Percentiles rank a stretch among this genome's conserved stretches.
These are phyloP conservation scores for Chironex yamaguchii DNA, from an alignment of 30 jellyfish, hydroid and myxozoan species.

Conservation along the genomic window DNA sequence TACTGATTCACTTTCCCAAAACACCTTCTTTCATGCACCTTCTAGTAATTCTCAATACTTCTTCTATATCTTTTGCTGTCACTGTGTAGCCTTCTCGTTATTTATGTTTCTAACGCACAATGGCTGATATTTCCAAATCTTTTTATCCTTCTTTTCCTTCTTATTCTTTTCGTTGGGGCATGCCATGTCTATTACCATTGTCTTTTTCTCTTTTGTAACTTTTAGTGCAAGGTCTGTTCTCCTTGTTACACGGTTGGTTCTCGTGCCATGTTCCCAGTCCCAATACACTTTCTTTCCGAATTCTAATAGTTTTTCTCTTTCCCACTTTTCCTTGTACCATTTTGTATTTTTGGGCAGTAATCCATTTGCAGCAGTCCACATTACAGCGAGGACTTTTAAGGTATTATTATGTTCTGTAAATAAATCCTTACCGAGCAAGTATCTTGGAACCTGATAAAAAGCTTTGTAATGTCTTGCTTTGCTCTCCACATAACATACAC, in stretches of 20 bases:
- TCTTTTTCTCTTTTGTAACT: neutral
- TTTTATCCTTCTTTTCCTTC: neutral
- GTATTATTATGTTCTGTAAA: neutral
- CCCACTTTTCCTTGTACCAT: neutral
- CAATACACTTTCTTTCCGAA: slow-evolving; percentile 15
- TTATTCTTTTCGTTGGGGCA: slow-evolving; percentile 31
- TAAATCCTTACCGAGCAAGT: neutral
- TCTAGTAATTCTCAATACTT: too few species aligned
- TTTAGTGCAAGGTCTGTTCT: slow-evolving; percentile 7
- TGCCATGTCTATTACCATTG: neutral
- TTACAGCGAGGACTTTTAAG: neutral
- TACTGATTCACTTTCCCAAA: too few species aligned
- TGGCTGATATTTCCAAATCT: slow-evolving; percentile 25
- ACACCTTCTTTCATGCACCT: too few species aligned
- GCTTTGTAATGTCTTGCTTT: neutral
- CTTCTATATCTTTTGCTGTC: too few species aligned
- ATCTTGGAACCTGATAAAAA: neutral
- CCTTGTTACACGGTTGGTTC: neutral
- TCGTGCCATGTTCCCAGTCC: slow-evolving; percentile 13
- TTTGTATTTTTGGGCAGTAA: neutral
- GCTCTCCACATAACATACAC: neutral
- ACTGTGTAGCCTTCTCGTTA: too few species aligned
- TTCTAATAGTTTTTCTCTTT: neutral
- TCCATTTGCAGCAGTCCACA: neutral
- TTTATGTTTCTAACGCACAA: too few species aligned